Conservation (phyloP, 2,888 invertebrate genomes). For the Drosophila formosana region DNA sequence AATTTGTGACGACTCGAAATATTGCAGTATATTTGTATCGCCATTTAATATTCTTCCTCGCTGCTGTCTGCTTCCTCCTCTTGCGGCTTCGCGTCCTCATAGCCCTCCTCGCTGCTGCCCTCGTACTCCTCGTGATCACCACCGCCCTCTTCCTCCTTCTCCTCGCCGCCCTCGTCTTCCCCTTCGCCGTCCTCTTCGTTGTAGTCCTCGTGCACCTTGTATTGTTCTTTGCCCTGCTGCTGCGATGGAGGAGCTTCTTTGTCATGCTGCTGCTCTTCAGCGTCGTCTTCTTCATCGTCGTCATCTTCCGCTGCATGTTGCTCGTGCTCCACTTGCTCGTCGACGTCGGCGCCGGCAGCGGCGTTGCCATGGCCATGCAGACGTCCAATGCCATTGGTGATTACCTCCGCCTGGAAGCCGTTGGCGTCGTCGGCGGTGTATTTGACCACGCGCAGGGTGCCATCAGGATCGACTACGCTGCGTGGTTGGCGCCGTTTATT, state of each 20-base stretch:
- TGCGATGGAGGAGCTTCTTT: slow-evolving; percentile 4
- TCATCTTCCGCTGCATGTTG: not conserved
- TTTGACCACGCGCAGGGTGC: slow-evolving; percentile 89
- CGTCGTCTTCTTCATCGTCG: no score
- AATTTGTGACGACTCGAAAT: not conserved
- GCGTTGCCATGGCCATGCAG: slow-evolving; percentile 77
- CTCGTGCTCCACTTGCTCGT: slow-evolving; percentile 63
- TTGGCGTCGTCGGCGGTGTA: slow-evolving; percentile 91
- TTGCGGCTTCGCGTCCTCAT: slow-evolving; percentile 59
- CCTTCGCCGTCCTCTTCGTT: slow-evolving; percentile 36
- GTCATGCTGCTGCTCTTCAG: not conserved
- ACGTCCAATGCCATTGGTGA: slow-evolving; percentile 81
- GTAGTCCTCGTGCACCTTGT: slow-evolving; percentile 61
- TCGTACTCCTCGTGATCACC: slow-evolving; percentile 67
- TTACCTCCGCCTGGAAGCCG: slow-evolving; percentile 89
- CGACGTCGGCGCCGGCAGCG: slow-evolving; percentile 34
- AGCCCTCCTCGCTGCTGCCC: slow-evolving; percentile 72
- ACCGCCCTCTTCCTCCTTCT: slow-evolving; percentile 45
- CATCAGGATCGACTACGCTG: slow-evolving; percentile 91
- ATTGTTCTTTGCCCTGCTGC: slow-evolving; percentile 34
- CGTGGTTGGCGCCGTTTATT: slow-evolving; percentile 54
- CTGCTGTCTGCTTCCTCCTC: slow-evolving; percentile 42
- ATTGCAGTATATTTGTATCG: not conserved
- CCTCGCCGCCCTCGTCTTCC: slow-evolving; percentile 39
- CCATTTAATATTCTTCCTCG: slow-evolving; percentile 59